These are phyloP conservation scores for Gorsachius goisagi DNA, from an alignment of 2,113 vertebrate species.

Conservation along the genomic window DNA sequence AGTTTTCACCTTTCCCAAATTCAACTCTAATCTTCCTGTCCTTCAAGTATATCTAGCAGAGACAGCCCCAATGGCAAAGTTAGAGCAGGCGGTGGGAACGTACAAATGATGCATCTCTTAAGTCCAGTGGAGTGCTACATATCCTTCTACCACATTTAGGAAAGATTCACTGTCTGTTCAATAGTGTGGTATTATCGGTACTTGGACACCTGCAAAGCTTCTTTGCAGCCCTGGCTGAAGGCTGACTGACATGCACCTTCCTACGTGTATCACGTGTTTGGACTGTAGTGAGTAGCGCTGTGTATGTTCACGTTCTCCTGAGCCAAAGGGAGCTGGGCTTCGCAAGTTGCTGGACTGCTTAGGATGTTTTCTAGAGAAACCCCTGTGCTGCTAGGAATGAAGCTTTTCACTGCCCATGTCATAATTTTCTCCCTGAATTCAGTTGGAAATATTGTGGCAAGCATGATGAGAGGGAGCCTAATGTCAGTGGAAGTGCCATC, in stretches of 20 bases:
- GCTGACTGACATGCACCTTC: constrained; percentile 19
- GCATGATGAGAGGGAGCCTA: background rate
- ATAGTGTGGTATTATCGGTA: background rate
- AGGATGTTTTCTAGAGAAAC: background rate
- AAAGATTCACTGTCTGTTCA: background rate
- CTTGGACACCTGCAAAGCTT: constrained; percentile 3
- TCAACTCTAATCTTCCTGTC: background rate
- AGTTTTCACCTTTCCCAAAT: background rate
- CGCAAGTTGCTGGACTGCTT: background rate
- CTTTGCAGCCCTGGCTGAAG: background rate
- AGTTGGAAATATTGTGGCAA: background rate
- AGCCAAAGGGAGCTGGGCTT: background rate
- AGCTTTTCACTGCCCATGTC: background rate
- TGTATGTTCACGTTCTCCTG: background rate
- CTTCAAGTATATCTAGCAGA: background rate
- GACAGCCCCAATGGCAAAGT: background rate
- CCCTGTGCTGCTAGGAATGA: background rate
- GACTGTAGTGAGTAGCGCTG: background rate
- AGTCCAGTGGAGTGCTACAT: background rate
- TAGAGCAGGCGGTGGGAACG: background rate
- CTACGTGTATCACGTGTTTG: background rate
- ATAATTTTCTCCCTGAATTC: background rate
- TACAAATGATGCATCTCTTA: background rate
- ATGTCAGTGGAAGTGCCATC: background rate
- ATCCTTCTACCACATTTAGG: background rate